Conservation (phyloP, 2,797 vertebrate species). For the Alfaro cultratus region DNA sequence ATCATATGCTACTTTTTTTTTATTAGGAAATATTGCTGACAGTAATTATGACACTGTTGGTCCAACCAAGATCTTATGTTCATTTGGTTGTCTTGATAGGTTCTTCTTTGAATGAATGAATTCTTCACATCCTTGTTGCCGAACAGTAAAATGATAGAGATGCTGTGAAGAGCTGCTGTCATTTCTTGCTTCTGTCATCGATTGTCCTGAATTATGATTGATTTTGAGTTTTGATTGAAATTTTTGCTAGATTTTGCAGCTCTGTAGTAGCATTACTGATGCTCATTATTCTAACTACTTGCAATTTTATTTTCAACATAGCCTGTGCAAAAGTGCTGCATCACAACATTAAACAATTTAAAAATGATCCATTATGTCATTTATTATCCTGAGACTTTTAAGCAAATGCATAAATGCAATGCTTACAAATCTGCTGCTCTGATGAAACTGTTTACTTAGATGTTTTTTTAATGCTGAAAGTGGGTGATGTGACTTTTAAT, state of each 20-base stretch:
- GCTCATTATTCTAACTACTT: background rate
- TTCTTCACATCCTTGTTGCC: background rate
- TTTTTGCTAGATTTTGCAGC: background rate
- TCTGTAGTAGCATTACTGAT: background rate
- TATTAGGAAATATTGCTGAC: conserved; percentile 16
- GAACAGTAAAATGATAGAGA: background rate
- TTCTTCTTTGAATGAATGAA: background rate
- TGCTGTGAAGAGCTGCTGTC: background rate
- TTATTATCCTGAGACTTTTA: background rate
- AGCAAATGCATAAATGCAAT: background rate
- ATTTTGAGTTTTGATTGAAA: background rate
- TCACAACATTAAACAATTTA: background rate
- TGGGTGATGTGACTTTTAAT: background rate
- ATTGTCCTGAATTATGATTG: background rate
- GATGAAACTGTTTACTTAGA: background rate
- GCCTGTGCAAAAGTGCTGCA: background rate
- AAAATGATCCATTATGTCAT: background rate
- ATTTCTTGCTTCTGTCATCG: background rate
- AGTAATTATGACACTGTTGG: conserved; percentile 20
- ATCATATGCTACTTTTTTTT: background rate
- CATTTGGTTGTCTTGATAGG: background rate
- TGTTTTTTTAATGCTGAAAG: background rate
- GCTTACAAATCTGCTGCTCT: background rate
- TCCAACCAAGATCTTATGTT: background rate
- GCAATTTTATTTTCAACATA: background rate